Conservation (phyloP, 2,113 vertebrate genomes). For the Gnathonemus echidnorhynchus region DNA sequence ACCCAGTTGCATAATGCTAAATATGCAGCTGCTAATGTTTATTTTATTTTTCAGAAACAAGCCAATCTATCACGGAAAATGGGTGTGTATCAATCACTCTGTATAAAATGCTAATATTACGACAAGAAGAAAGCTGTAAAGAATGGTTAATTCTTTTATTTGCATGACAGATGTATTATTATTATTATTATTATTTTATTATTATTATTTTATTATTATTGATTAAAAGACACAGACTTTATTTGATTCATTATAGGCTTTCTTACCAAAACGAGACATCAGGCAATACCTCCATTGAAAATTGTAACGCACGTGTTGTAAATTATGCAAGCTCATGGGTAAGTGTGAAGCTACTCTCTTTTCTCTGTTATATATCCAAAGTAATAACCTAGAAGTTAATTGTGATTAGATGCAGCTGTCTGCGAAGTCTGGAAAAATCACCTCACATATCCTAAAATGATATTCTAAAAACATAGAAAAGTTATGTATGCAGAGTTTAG, state of each 20-base stretch:
- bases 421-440: not conserved
- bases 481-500: not conserved
- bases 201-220: not conserved
- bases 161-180: not conserved
- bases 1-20: not conserved
- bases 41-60: not conserved
- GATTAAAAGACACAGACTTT: not conserved
- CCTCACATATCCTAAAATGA: not conserved
- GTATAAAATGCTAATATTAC: not conserved
- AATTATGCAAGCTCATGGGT: conserved; percentile 4
- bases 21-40: not conserved
- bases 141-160: not conserved
- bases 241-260: not conserved
- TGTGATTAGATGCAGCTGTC: not conserved
- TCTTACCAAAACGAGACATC: not conserved
- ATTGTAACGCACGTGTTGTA: not conserved
- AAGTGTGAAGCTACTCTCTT: not conserved
- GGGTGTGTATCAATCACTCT: not conserved
- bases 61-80: not conserved
- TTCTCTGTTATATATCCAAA: not conserved
- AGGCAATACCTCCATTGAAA: not conserved
- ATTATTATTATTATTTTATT: not conserved
- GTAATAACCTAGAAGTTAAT: not conserved
- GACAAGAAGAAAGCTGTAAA: not conserved
- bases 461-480: not conserved